Conservation (phyloP, 1,140 invertebrate genomes). For the Lineus longissimus region DNA sequence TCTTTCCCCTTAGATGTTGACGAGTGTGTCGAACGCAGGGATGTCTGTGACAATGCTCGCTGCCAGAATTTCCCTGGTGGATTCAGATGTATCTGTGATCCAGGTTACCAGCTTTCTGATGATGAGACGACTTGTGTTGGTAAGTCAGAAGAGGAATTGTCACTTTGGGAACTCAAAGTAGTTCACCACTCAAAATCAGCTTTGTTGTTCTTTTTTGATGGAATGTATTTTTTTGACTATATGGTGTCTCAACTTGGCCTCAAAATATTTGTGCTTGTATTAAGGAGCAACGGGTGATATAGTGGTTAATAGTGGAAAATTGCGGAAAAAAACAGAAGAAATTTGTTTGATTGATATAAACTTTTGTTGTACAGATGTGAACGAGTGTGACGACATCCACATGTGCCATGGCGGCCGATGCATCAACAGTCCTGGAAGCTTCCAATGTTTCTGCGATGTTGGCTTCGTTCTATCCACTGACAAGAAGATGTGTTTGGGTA, state of each 20-base stretch:
- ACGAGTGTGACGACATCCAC: constrained; percentile 74
- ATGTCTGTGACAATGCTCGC: constrained; percentile 65
- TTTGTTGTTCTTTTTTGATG: too few relatives aligned
- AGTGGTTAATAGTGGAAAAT: too few relatives aligned
- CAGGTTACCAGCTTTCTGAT: constrained; percentile 69
- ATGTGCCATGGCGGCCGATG: constrained; percentile 71
- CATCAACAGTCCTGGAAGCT: constrained; percentile 52
- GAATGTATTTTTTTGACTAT: too few relatives aligned
- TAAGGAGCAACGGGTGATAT: too few relatives aligned
- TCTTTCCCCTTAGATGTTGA: constrained; percentile 59
- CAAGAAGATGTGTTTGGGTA: constrained; percentile 46
- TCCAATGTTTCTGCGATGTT: constrained; percentile 57
- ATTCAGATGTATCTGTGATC: constrained; percentile 77
- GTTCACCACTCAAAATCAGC: too few relatives aligned
- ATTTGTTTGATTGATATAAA: background rate
- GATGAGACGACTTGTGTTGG: constrained; percentile 35
- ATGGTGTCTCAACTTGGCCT: too few relatives aligned
- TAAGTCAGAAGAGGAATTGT: constrained; percentile 56
- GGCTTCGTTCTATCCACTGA: constrained; percentile 42
- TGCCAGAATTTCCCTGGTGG: constrained; percentile 83
- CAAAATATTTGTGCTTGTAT: too few relatives aligned
- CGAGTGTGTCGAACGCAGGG: constrained; percentile 66
- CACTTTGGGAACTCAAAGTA: constrained; percentile 61
- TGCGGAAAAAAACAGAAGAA: too few relatives aligned
- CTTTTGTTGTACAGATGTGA: constrained; percentile 62